phyloP scores from a whole-genome alignment of 2,888 invertebrate species.

The Sepiola atlantica region DNA sequence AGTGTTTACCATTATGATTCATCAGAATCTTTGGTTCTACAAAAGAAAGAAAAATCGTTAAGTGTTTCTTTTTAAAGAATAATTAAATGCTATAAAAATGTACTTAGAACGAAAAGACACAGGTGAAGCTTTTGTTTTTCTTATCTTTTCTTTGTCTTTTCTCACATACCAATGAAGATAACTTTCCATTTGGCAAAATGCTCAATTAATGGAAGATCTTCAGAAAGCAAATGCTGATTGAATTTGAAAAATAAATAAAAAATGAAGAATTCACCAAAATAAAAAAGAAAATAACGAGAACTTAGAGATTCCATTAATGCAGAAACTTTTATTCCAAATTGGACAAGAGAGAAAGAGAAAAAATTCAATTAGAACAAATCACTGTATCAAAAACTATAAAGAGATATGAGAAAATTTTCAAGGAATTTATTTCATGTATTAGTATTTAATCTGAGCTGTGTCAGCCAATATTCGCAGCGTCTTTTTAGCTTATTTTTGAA shows the following conservation, averaged over 20 bases:
- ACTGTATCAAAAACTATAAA: background rate
- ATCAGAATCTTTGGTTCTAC: slow-evolving; percentile 32
- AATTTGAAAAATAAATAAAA: background rate
- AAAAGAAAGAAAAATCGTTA: slow-evolving; percentile 21
- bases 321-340: background rate
- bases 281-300: background rate
- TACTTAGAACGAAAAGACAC: background rate
- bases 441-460: background rate
- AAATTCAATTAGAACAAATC: background rate
- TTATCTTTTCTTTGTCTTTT: background rate
- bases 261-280: background rate
- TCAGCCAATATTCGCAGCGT: background rate
- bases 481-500: background rate
- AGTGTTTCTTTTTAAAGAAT: background rate
- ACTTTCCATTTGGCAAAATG: background rate
- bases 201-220: background rate
- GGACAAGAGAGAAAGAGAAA: background rate
- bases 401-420: background rate
- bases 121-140: background rate
- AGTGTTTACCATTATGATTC: slow-evolving; percentile 32
- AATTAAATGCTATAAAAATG: background rate
- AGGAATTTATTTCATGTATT: background rate
- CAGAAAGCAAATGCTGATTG: background rate
- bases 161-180: background rate
- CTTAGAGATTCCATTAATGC: background rate